A percentile compares a stretch with the other conserved stretches of the same genome.
These are phyloP conservation scores for Saimiri boliviensis DNA, from an alignment of 2,113 vertebrate species.

Conservation along the genomic window DNA sequence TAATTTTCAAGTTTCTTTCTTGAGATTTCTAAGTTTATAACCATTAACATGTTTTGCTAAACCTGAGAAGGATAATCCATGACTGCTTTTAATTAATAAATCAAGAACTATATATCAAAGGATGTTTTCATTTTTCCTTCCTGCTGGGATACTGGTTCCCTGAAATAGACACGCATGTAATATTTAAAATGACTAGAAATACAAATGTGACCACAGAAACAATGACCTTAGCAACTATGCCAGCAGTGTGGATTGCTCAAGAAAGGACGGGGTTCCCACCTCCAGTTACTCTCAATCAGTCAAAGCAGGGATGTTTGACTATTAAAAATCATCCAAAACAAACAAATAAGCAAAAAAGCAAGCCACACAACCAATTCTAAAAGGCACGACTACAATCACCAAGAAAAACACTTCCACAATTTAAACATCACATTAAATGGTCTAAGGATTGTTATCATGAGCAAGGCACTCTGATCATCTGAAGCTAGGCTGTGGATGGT, in stretches of 20 bases:
- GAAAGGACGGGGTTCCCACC: background rate
- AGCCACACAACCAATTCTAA: background rate
- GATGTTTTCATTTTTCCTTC: background rate
- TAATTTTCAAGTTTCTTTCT: background rate
- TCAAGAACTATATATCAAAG: background rate
- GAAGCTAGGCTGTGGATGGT: background rate
- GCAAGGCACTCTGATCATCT: background rate
- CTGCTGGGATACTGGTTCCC: background rate
- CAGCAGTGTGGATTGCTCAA: background rate
- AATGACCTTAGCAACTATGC: background rate
- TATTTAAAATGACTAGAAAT: background rate
- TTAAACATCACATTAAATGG: background rate
- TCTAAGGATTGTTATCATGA: background rate
- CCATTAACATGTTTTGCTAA: background rate
- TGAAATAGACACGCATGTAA: background rate
- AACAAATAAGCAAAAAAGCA: background rate
- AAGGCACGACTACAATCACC: background rate
- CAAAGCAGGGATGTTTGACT: background rate
- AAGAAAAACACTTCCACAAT: background rate
- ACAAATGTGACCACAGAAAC: background rate
- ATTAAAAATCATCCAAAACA: background rate
- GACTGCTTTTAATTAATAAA: constrained; percentile 6
- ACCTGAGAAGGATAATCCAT: background rate
- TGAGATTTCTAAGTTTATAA: background rate
- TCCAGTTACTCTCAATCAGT: background rate